Conservation (phyloP, 2,797 vertebrate species). For the Tachyglossus aculeatus region DNA sequence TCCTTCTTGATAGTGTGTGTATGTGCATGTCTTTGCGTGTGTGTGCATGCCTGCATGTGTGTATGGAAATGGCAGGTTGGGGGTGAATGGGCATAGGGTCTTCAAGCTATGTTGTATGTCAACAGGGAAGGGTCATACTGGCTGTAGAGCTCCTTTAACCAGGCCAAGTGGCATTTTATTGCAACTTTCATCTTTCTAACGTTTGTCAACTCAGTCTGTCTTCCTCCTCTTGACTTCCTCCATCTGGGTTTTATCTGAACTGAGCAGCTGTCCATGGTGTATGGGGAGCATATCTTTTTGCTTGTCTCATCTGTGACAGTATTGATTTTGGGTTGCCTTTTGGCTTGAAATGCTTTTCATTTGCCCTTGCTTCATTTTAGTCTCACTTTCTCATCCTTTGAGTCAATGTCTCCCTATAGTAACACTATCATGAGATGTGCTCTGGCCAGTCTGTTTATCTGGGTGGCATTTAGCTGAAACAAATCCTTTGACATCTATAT, state of each 20-base stretch:
- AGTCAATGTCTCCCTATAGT: no score
- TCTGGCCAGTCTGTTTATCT: no score
- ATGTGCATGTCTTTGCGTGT: no score
- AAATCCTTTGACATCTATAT: no score
- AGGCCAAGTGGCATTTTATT: slow-evolving; percentile 38
- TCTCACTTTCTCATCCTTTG: no score
- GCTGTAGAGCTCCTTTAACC: neutral
- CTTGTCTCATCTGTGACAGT: slow-evolving; percentile 50
- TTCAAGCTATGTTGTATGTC: neutral
- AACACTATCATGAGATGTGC: no score
- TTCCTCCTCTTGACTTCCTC: slow-evolving; percentile 40
- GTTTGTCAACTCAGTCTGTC: slow-evolving; percentile 27
- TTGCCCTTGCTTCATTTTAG: slow-evolving; percentile 26
- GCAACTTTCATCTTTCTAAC: slow-evolving; percentile 42
- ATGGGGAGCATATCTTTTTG: neutral
- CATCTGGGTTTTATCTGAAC: slow-evolving; percentile 55
- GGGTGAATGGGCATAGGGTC: no score
- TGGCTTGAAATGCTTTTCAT: slow-evolving; percentile 25
- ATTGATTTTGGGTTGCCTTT: slow-evolving; percentile 37
- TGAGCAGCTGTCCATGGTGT: slow-evolving; percentile 63
- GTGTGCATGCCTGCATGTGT: no score
- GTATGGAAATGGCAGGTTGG: no score
- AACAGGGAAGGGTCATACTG: slow-evolving; percentile 22
- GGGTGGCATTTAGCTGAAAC: no score
- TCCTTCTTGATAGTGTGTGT: no score